Percentiles rank a stretch among this genome's conserved stretches.
phyloP scores from a whole-genome alignment of 2,888 invertebrate genomes.

The Globia sparganii region DNA sequence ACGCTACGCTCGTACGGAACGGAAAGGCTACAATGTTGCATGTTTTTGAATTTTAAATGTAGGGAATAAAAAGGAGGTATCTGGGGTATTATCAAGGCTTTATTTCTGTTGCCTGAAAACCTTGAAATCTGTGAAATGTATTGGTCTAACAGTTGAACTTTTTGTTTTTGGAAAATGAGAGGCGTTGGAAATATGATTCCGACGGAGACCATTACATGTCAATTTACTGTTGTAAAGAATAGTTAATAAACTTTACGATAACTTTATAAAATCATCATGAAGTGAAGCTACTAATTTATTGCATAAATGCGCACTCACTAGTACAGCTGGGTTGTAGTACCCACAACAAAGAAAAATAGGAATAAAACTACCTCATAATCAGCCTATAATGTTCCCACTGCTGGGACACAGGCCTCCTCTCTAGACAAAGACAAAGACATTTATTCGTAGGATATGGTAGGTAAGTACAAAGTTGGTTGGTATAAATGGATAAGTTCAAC shows the following conservation, averaged over 20 bases:
- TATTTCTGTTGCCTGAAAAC: neutral
- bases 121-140: neutral
- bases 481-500: too few relatives aligned
- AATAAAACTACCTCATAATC: too few relatives aligned
- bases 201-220: neutral
- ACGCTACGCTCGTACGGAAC: conserved; percentile 72
- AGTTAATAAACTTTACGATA: neutral
- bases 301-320: too few relatives aligned
- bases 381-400: too few relatives aligned
- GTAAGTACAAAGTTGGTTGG: too few relatives aligned
- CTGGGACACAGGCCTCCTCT: too few relatives aligned
- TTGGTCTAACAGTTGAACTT: neutral
- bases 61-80: neutral
- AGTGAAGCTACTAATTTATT: neutral
- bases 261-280: neutral
- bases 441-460: too few relatives aligned
- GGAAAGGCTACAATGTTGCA: conserved; percentile 52
- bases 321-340: too few relatives aligned
- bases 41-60: conserved; percentile 21
- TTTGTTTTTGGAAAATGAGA: neutral
- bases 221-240: neutral
- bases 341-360: too few relatives aligned
- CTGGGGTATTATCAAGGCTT: neutral
- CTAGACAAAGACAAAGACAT: too few relatives aligned
- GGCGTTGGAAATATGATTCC: neutral